Evolutionary conservation across 2,888 invertebrate genomes (phyloP).

Genomic region (Andrena bicolor): DNA sequence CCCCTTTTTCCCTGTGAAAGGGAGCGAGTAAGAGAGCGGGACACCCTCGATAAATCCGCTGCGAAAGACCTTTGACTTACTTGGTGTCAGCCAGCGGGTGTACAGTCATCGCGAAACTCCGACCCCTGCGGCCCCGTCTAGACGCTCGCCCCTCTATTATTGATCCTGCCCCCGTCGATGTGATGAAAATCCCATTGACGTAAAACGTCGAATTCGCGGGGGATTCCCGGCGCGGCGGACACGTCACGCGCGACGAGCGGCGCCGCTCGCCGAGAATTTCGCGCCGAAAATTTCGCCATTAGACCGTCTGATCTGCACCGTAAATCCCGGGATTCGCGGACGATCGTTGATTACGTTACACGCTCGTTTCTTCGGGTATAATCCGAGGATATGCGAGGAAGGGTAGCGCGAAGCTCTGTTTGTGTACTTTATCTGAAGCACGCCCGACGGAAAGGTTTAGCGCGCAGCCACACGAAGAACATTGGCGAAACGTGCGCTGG

Average conservation of each 20-base stretch:
- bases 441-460: conserved; percentile 11
- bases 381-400: no score
- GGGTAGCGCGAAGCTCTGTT: no score
- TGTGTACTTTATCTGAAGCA: not conserved
- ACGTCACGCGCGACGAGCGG: conserved; percentile 26
- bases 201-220: conserved; percentile 71
- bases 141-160: conserved; percentile 73
- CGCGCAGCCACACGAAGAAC: conserved; percentile 7
- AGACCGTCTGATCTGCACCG: no score
- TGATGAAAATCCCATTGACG: conserved; percentile 76
- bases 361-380: no score
- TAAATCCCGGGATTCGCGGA: no score
- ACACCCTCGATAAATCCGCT: conserved; percentile 71
- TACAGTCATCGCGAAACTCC: conserved; percentile 67
- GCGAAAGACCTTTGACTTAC: conserved; percentile 73
- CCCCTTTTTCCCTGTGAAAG: conserved; percentile 45
- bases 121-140: conserved; percentile 65
- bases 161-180: conserved; percentile 75
- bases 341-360: no score
- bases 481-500: conserved; percentile 1
- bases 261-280: not conserved
- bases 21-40: conserved; percentile 47
- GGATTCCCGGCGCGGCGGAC: conserved; percentile 42
- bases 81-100: conserved; percentile 58
- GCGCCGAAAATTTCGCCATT: no score